These are phyloP conservation scores for Stichodactyla mertensii DNA, from an alignment of 64 coral and sea anemone species.

Conservation along the genomic window DNA sequence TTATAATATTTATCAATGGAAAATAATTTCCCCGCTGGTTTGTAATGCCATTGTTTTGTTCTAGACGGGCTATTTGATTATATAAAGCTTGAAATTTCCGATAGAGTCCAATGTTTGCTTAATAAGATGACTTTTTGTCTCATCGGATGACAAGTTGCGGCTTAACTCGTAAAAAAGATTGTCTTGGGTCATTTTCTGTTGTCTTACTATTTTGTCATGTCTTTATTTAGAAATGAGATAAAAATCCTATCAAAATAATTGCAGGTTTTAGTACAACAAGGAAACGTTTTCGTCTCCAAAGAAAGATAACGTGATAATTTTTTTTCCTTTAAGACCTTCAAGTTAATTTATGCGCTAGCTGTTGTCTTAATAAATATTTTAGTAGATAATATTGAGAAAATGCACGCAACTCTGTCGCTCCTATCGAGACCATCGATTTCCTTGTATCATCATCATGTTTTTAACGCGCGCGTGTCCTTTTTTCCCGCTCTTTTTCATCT, in stretches of 20 bases:
- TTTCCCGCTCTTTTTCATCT: constrained; percentile 17
- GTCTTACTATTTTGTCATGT: background rate
- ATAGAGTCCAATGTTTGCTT: background rate
- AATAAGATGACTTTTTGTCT: background rate
- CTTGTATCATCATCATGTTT: background rate
- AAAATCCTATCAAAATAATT: no score
- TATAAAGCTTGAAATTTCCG: background rate
- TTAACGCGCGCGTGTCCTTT: background rate
- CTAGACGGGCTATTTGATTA: background rate
- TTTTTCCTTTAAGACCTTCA: background rate
- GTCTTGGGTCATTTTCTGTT: background rate
- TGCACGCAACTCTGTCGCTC: background rate
- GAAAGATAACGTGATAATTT: background rate
- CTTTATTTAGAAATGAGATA: constrained; percentile 4
- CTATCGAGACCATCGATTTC: background rate
- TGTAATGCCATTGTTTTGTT: background rate
- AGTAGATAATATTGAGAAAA: background rate
- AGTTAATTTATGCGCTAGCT: background rate
- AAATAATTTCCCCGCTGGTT: background rate
- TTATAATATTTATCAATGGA: background rate
- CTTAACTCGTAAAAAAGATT: background rate
- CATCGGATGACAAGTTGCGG: background rate
- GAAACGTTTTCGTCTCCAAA: background rate
- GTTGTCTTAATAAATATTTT: background rate
- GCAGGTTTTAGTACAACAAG: background rate